Conservation (phyloP, 2,888 invertebrate genomes). For the Masnerella sp. region DNA sequence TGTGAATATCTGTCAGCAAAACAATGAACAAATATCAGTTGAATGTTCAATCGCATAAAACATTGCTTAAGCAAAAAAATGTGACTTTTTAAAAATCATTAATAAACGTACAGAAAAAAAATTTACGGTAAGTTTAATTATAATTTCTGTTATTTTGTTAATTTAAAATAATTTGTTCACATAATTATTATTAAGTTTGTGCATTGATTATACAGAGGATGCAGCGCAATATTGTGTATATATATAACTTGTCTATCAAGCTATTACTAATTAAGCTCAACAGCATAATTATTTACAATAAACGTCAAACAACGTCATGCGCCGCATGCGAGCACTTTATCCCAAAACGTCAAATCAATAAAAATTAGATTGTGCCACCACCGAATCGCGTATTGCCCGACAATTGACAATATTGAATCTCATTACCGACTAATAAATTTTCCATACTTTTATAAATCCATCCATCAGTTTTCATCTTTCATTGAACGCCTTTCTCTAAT, state of each 20-base stretch:
- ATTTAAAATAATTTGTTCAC: too few species aligned
- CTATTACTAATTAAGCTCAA: constrained; percentile 8
- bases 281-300: constrained; percentile 22
- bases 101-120: too few species aligned
- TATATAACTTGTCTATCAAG: constrained; percentile 12
- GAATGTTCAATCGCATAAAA: too few species aligned
- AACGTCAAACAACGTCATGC: constrained; percentile 17
- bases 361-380: not conserved
- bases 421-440: constrained; percentile 6
- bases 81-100: too few species aligned
- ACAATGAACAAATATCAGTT: too few species aligned
- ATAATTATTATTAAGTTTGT: too few species aligned
- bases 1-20: not conserved
- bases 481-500: not conserved
- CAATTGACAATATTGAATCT: constrained; percentile 2
- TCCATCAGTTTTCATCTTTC: not conserved
- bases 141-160: too few species aligned
- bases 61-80: too few species aligned
- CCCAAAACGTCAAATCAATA: constrained; percentile 23
- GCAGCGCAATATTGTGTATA: constrained; percentile 8
- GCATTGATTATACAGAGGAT: not conserved
- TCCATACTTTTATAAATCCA: not conserved
- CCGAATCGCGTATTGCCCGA: not conserved
- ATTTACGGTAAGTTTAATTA: too few species aligned
- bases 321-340: constrained; percentile 9